Evolutionary conservation across 1,140 invertebrate genomes (phyloP), one percentile per base, ranked within the genome.

Genomic region (Trypoxylus dichotomus): DNA sequence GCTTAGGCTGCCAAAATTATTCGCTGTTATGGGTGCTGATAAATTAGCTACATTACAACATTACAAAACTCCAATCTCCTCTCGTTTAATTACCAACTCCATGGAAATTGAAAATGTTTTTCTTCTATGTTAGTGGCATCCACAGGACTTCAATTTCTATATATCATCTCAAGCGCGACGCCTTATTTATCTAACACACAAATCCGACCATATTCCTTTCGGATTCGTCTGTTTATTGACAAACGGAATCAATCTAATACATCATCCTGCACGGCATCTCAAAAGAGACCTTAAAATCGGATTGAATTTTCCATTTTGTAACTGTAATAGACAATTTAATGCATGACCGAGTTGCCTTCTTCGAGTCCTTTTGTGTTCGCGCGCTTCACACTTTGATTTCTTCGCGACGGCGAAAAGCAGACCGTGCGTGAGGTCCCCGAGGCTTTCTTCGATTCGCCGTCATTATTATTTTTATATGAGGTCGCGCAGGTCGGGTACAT

Each of bases 371-470:
- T 54, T 54, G 47, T 54, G 0, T 10, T 15, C 47, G 47, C 47
- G 19, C 19, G 47, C 47, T 54, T 54, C 47, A 54, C 47, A 54
- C 47, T 54, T 54, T 54, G 47, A 54, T 54, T 54, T 54, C 47
- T 54, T 54, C 15, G 19, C 15, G 47, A 19, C 15, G 47, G 5
- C 19, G 47, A 15, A n/a, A 54, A 54, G 15, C 15, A 54, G 47
- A 19, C 47, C 47, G 47, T n/a, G 47, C 47, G 47, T n/a, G 15
- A 54, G 15, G n/a, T 54, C 15, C 3, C 47, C 15, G 1, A 54
- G 77, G 77, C 41, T 68, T 76, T 42, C 76, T 79, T 54, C 47
- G 1, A 54, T 54, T 54, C 47, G 5, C 47, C 13, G 3, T n/a
- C 47, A 3, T 54, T 54, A 54, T 54, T 54, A 54, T 54, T 54